These are phyloP conservation scores for Acleris holmiana DNA, from an alignment of 2,888 invertebrate genomes.

Conservation along the genomic window DNA sequence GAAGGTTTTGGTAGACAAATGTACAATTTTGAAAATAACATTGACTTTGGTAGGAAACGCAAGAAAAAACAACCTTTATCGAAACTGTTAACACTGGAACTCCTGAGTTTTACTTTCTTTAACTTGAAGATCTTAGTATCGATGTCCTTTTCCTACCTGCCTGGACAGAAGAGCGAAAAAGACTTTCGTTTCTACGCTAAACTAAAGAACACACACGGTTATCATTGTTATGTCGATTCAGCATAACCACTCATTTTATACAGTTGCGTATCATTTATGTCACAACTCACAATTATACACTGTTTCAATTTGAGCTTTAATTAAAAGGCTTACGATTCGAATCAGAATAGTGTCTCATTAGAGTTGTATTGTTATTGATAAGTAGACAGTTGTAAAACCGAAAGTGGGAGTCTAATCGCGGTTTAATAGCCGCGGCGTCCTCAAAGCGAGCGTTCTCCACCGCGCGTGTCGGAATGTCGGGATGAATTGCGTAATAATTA, in stretches of 20 bases:
- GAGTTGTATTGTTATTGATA: slow-evolving; percentile 48
- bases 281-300: no score
- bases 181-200: neutral
- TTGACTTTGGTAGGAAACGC: no score
- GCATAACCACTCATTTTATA: slow-evolving; percentile 4
- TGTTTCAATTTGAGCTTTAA: no score
- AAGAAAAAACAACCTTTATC: no score
- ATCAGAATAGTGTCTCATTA: neutral
- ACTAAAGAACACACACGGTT: neutral
- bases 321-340: no score
- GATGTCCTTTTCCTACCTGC: no score
- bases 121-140: no score
- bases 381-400: slow-evolving; percentile 68
- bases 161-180: no score
- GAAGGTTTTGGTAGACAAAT: no score
- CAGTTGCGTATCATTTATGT: neutral
- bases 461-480: slow-evolving; percentile 46
- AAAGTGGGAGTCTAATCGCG: slow-evolving; percentile 80
- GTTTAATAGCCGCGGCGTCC: slow-evolving; percentile 78
- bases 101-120: no score
- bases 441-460: slow-evolving; percentile 61
- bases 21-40: no score
- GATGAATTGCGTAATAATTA: slow-evolving; percentile 31
- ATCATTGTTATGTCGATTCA: neutral
- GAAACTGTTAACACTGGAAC: no score